A percentile compares a stretch with the other conserved stretches of the same genome.
phyloP scores from a whole-genome alignment of 2,797 vertebrate species.

The Echeneis naucrates region DNA sequence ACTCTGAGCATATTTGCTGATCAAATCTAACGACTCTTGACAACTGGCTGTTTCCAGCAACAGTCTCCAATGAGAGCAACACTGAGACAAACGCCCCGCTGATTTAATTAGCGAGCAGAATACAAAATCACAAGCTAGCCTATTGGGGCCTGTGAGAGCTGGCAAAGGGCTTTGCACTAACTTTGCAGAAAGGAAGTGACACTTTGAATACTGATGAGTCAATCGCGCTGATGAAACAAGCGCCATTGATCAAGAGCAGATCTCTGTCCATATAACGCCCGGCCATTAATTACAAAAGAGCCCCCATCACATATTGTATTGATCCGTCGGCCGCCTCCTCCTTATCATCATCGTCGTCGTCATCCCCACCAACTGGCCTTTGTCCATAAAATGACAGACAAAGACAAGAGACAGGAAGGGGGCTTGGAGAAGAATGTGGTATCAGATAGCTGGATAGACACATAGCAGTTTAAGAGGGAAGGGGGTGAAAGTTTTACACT shows the following conservation, averaged over 20 bases:
- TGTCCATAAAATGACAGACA: slow-evolving; percentile 65
- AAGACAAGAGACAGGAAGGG: slow-evolving; percentile 64
- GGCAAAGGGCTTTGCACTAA: slow-evolving; percentile 37
- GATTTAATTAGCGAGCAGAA: slow-evolving; percentile 65
- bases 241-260: slow-evolving; percentile 57
- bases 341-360: slow-evolving; percentile 33
- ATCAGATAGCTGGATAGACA: slow-evolving; percentile 68
- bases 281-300: slow-evolving; percentile 55
- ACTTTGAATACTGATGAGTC: slow-evolving; percentile 63
- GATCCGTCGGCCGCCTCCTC: slow-evolving; percentile 35
- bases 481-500: slow-evolving; percentile 57
- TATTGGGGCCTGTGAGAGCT: slow-evolving; percentile 35
- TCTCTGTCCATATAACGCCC: slow-evolving; percentile 33
- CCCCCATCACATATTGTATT: slow-evolving; percentile 52
- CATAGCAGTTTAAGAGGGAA: slow-evolving; percentile 23
- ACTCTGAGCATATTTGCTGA: slow-evolving; percentile 2
- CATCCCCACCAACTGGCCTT: slow-evolving; percentile 54
- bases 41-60: slow-evolving; percentile 47
- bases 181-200: slow-evolving; percentile 55
- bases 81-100: slow-evolving; percentile 51
- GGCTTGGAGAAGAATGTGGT: slow-evolving; percentile 55
- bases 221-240: slow-evolving; percentile 50
- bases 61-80: slow-evolving; percentile 49
- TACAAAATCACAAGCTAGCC: slow-evolving; percentile 35
- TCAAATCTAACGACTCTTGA: slow-evolving; percentile 44